Evolutionary conservation across 2,113 vertebrate species (phyloP), one percentile per base, ranked within the genome.

Genomic region (Conger conger): DNA sequence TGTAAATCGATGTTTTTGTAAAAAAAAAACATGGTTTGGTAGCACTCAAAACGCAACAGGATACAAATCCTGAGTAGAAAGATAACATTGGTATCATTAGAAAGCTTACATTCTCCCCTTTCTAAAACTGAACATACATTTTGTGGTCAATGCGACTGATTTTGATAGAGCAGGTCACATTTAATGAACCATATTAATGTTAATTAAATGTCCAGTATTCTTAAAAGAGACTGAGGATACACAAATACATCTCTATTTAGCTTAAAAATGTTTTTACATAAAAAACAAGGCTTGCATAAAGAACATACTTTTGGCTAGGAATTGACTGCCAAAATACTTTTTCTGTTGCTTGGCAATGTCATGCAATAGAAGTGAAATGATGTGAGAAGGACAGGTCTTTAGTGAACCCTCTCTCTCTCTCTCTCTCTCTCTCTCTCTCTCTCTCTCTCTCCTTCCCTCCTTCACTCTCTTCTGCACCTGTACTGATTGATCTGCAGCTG

Each of bases 401-500:
- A 73, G n/a, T 30, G 68, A 33, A 73, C 20, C 40, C 11, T 50
- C 45, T 13, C 45, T 50, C 45, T 50, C 45, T 13, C 45, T 50
- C 45, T 15, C 45, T 13, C 45, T 50, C 45, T 50, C 45, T 13
- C 80, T 53, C 20, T 38, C 7, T 38, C 54, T 42, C 45, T 20
- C 17, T 30, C 18, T 37, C 36, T 81, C 33, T 17, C 13, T 35
- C 45, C 7, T 35, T 35, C 36, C 23, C 13, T 37, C n/a, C 13
- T 36, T 13, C 30, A 18, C 15, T 45, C 79, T 27, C 79, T 53
- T 15, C 23, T 30, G 27, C 36, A 50, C 36, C 35, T 37, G 54
- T 73, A 23, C 81, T 30, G 23, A 82, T 33, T 82, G 36, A 82
- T 82, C 36, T 30, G 27, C 50, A 38, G 81, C 18, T 37, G 81